A percentile compares a stretch with the other conserved stretches of the same genome.
phyloP scores from a whole-genome alignment of 2,888 invertebrate genomes.

The Ptychoptera contaminata region DNA sequence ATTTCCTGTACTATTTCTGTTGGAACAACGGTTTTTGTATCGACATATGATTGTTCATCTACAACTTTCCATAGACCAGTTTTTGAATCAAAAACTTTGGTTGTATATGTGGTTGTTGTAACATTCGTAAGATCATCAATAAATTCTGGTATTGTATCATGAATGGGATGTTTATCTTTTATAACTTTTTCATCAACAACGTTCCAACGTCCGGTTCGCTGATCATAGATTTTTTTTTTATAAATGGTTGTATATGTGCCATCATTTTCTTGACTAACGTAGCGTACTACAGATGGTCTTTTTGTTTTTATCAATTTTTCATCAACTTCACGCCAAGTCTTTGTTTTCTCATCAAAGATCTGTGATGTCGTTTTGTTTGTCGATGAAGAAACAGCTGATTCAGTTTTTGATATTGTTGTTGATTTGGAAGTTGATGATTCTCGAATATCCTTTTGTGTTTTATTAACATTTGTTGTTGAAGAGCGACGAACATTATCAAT shows the following conservation, averaged over 20 bases:
- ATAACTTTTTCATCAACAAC: constrained; percentile 37
- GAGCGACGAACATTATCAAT: not conserved
- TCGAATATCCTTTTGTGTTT: constrained; percentile 2
- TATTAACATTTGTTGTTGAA: constrained; percentile 3
- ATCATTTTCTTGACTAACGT: constrained; percentile 29
- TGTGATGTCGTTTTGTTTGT: constrained; percentile 17
- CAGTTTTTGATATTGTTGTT: constrained; percentile 2
- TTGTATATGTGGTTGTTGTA: constrained; percentile 31
- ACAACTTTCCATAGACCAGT: constrained; percentile 30
- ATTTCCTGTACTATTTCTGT: constrained; percentile 31
- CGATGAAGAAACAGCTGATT: constrained; percentile 4
- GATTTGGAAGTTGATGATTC: constrained; percentile 6
- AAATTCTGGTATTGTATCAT: constrained; percentile 26
- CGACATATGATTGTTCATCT: constrained; percentile 30
- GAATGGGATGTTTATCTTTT: constrained; percentile 23
- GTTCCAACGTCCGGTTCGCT: constrained; percentile 28
- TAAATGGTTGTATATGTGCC: constrained; percentile 28
- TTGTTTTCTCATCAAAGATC: constrained; percentile 28
- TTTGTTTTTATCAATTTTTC: constrained; percentile 16
- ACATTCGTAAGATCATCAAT: constrained; percentile 32
- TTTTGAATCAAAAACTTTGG: constrained; percentile 30
- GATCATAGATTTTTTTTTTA: constrained; percentile 30
- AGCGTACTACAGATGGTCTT: constrained; percentile 25
- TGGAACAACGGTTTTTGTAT: constrained; percentile 27
- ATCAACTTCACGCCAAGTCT: constrained; percentile 26